Evolutionary conservation across 2,113 vertebrate genomes (phyloP).

Genomic region (Carassius carassius): DNA sequence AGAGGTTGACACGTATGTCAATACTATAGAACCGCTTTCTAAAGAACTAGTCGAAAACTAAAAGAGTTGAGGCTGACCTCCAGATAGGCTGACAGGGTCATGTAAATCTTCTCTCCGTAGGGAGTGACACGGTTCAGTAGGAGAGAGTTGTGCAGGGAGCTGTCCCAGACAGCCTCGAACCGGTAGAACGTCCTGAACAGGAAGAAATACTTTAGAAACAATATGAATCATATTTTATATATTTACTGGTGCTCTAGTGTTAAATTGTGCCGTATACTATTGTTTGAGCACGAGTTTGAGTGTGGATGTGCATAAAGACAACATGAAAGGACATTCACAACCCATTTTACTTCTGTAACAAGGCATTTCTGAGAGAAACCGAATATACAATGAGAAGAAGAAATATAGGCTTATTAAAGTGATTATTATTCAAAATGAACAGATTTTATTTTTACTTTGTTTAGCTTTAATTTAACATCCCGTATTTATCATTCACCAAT

Average conservation of each 20-base stretch:
- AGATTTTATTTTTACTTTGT: too few species aligned
- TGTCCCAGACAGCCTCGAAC: constrained; percentile 98
- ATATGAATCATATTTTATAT: neutral
- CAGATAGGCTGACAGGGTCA: constrained; percentile 98
- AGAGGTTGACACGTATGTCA: constrained; percentile 35
- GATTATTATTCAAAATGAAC: too few species aligned
- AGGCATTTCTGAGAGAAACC: too few species aligned
- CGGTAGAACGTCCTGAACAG: constrained; percentile 89
- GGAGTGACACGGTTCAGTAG: constrained; percentile 95
- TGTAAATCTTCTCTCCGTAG: constrained; percentile 95
- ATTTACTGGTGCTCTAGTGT: neutral
- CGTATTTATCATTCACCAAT: too few species aligned
- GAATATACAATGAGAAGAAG: too few species aligned
- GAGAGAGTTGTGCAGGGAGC: constrained; percentile 96
- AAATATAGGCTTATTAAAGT: too few species aligned
- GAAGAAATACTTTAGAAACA: neutral
- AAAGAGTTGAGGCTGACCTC: constrained; percentile 79
- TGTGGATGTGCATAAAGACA: constrained; percentile 9
- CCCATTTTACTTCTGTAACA: too few species aligned
- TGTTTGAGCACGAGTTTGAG: neutral
- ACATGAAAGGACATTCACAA: neutral
- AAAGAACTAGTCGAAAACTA: neutral
- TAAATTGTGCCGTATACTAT: neutral
- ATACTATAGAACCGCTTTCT: neutral
- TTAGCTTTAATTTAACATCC: too few species aligned